phyloP scores from a whole-genome alignment of 2,888 invertebrate species.

The Acronicta leporina region DNA sequence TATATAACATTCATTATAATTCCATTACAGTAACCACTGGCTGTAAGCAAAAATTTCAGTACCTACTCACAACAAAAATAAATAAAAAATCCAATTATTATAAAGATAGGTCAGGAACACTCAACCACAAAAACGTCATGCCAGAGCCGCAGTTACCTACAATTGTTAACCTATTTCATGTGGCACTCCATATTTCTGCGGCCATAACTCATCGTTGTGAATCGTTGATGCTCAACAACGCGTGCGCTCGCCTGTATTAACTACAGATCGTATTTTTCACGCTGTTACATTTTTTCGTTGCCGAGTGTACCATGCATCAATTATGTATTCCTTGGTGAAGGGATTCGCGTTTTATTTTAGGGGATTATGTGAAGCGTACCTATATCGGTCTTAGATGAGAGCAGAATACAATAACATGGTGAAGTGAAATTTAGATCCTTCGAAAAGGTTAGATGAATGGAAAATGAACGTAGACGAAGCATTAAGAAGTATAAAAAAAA shows the following conservation, averaged over 20 bases:
- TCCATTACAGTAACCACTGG: too few relatives aligned
- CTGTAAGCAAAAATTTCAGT: not conserved
- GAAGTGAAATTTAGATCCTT: too few relatives aligned
- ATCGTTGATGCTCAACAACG: constrained; percentile 38
- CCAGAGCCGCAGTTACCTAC: constrained; percentile 41
- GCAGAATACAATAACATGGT: too few relatives aligned
- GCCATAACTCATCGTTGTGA: constrained; percentile 35
- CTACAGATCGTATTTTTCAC: constrained; percentile 19
- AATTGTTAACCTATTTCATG: constrained; percentile 55
- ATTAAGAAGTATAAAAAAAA: too few relatives aligned
- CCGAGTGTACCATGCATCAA: constrained; percentile 24
- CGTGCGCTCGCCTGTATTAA: constrained; percentile 18
- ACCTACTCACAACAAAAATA: not conserved
- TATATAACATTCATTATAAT: not conserved
- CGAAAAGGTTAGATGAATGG: too few relatives aligned
- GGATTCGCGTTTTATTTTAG: constrained; percentile 6
- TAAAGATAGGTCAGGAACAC: constrained; percentile 38
- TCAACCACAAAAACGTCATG: constrained; percentile 33
- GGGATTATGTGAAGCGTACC: not conserved
- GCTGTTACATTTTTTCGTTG: constrained; percentile 22
- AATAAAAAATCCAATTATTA: constrained; percentile 29
- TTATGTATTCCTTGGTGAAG: constrained; percentile 37
- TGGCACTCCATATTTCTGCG: constrained; percentile 43
- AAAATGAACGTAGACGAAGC: too few relatives aligned
- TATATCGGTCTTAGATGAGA: not conserved